Percentiles rank a stretch among this genome's conserved stretches.
Conservation (phyloP, 1,140 invertebrate species). For the Metaphire vulgaris region DNA sequence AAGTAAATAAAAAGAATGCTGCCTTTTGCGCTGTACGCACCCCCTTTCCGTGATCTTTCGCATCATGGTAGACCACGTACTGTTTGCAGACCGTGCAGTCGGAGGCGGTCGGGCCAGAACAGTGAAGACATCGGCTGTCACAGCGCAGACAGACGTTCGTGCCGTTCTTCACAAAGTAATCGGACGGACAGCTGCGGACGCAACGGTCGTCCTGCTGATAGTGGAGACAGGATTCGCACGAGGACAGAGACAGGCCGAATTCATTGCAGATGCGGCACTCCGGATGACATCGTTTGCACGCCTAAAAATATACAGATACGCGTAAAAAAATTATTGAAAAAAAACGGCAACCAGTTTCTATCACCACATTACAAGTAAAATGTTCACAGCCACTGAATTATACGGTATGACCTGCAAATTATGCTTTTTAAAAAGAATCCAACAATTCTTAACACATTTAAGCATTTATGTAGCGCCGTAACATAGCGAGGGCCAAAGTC, state of each 20-base stretch:
- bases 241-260: constrained; percentile 19
- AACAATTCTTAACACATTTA: too few species aligned
- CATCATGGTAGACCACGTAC: constrained; percentile 67
- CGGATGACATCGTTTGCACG: constrained; percentile 67
- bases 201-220: constrained; percentile 32
- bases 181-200: constrained; percentile 17
- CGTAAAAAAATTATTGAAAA: too few species aligned
- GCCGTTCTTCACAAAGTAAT: constrained; percentile 42
- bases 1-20: too few species aligned
- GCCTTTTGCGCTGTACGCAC: too few species aligned
- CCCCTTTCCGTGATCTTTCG: constrained; percentile 13
- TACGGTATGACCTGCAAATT: too few species aligned
- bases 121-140: constrained; percentile 79
- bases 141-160: constrained; percentile 67
- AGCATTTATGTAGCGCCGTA: too few species aligned
- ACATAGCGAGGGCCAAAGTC: too few species aligned
- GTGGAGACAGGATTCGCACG: constrained; percentile 39
- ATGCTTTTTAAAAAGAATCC: too few species aligned
- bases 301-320: too few species aligned
- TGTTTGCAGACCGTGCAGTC: constrained; percentile 79
- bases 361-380: too few species aligned
- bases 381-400: too few species aligned
- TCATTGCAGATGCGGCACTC: constrained; percentile 75
- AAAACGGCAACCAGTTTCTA: too few species aligned
- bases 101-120: constrained; percentile 66